phyloP scores from a whole-genome alignment of 2,888 invertebrate genomes.

The Limnephilus auricula region DNA sequence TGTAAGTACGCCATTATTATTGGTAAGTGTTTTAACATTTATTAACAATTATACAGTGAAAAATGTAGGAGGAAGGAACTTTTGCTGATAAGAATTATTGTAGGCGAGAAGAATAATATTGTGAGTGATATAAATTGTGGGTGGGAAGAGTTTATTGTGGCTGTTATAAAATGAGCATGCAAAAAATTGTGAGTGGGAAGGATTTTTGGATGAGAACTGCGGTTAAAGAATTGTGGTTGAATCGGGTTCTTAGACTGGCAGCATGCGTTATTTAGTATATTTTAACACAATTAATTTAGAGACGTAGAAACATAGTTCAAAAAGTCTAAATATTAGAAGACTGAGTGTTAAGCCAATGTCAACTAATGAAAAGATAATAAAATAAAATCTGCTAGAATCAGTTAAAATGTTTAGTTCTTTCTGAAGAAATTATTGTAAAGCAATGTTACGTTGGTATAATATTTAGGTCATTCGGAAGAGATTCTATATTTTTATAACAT shows the following conservation, averaged over 20 bases:
- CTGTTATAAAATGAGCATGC: no score
- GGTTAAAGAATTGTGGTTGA: no score
- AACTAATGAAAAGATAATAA: background rate
- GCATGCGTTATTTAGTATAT: background rate
- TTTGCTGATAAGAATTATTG: no score
- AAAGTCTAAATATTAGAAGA: background rate
- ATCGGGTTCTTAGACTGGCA: background rate
- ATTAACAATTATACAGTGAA: no score
- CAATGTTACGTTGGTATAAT: background rate
- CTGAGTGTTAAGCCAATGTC: background rate
- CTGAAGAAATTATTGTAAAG: background rate
- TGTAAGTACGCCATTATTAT: no score
- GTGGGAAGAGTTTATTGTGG: no score
- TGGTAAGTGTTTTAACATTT: no score
- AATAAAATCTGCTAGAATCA: background rate
- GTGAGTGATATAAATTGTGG: no score
- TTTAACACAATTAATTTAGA: background rate
- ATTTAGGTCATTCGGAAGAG: background rate
- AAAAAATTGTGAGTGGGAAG: no score
- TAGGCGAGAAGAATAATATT: no score
- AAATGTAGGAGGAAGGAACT: no score
- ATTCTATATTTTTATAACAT: background rate
- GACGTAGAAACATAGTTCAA: background rate
- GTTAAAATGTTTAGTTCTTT: background rate
- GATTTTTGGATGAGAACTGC: no score